Evolutionary conservation across 2,113 vertebrate species (phyloP).

Genomic region (Ammodytes marinus): DNA sequence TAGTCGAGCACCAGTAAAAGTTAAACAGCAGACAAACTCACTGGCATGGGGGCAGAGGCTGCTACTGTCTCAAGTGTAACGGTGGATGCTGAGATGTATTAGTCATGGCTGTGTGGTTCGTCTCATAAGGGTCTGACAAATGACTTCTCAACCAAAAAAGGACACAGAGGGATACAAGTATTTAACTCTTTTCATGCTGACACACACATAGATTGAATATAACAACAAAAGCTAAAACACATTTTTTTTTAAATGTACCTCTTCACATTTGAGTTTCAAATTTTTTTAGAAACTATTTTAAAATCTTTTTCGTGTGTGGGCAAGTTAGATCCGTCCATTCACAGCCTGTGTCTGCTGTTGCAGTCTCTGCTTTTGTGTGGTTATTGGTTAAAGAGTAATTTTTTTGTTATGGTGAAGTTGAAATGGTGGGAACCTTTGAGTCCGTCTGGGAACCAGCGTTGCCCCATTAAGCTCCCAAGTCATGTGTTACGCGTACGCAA

Average conservation of each 20-base stretch:
- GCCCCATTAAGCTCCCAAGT: conserved; percentile 28
- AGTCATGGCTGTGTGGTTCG: conserved; percentile 61
- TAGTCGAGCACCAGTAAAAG: conserved; percentile 70
- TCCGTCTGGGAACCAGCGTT: conserved; percentile 6
- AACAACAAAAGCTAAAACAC: conserved; percentile 1
- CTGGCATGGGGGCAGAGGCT: conserved; percentile 43
- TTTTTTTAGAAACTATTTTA: neutral
- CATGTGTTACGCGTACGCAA: conserved; percentile 23
- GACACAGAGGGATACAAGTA: conserved; percentile 9
- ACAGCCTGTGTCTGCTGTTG: conserved; percentile 18
- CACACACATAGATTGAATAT: neutral
- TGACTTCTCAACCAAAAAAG: conserved; percentile 56
- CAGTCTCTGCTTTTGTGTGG: neutral
- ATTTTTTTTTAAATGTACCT: neutral
- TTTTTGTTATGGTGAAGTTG: conserved; percentile 9
- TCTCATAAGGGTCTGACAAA: conserved; percentile 66
- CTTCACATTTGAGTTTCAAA: no score
- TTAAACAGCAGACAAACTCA: conserved; percentile 58
- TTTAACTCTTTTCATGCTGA: conserved; percentile 9
- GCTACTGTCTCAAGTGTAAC: conserved; percentile 49
- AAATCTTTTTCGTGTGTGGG: neutral
- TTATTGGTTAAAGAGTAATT: conserved; percentile 2
- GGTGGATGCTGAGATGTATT: conserved; percentile 63
- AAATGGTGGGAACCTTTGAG: conserved; percentile 1
- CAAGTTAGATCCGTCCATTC: conserved; percentile 25